These are phyloP conservation scores for Butorides virescens DNA, from an alignment of 2,113 vertebrate species.

Conservation along the genomic window DNA sequence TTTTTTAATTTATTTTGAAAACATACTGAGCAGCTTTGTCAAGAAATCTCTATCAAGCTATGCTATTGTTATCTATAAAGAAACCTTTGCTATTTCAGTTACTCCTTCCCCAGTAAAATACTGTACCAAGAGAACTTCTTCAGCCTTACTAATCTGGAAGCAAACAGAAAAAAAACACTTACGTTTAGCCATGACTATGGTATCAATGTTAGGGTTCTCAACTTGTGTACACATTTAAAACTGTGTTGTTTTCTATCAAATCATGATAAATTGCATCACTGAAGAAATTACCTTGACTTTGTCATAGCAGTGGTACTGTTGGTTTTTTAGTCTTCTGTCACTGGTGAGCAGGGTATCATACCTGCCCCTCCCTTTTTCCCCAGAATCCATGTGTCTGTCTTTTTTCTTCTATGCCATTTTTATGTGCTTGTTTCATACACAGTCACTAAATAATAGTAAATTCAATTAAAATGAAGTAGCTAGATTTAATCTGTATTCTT, in stretches of 20 bases:
- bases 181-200: not conserved
- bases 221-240: not conserved
- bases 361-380: not conserved
- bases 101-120: not conserved
- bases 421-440: not conserved
- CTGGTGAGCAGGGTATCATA: not conserved
- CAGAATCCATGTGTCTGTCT: not conserved
- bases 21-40: not conserved
- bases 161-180: not conserved
- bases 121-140: not conserved
- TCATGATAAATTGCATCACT: not conserved
- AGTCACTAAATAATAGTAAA: not conserved
- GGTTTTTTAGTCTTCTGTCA: not conserved
- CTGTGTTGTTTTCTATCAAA: not conserved
- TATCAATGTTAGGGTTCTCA: not conserved
- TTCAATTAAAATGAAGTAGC: not conserved
- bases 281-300: not conserved
- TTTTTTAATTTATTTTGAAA: not conserved
- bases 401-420: not conserved
- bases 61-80: not conserved
- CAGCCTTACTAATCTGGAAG: not conserved
- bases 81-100: not conserved
- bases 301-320: not conserved
- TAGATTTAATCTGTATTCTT: not conserved
- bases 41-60: not conserved